phyloP scores from a whole-genome alignment of 2,888 invertebrate genomes.

The Cephonodes hylas region DNA sequence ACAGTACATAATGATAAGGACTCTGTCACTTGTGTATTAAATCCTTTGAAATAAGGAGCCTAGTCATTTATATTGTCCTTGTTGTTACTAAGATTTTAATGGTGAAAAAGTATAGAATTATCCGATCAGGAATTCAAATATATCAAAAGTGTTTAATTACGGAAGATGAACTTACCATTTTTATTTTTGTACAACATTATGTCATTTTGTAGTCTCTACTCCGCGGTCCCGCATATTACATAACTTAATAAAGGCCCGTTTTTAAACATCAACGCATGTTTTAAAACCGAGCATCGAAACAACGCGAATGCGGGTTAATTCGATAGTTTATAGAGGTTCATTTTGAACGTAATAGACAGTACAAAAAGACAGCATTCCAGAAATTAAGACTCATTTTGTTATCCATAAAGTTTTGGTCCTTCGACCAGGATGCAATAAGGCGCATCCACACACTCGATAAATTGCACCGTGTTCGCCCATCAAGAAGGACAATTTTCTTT shows the following conservation, averaged over 20 bases:
- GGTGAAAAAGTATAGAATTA: too few species aligned
- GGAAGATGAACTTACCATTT: too few species aligned
- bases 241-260: background rate
- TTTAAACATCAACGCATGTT: background rate
- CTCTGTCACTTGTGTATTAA: too few species aligned
- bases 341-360: background rate
- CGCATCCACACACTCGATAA: conserved; percentile 72
- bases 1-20: too few species aligned
- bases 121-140: too few species aligned
- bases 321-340: background rate
- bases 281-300: background rate
- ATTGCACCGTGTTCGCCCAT: conserved; percentile 65
- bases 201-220: too few species aligned
- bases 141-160: too few species aligned
- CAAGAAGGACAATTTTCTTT: conserved; percentile 70
- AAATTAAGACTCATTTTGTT: background rate
- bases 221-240: background rate
- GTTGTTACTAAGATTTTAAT: too few species aligned
- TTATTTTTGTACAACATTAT: too few species aligned
- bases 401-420: conserved; percentile 3
- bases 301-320: background rate
- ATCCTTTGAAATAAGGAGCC: too few species aligned
- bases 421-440: conserved; percentile 38
- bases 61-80: too few species aligned
- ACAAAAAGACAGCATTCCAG: background rate